These are phyloP conservation scores for Gallinago paraguaiae DNA, from an alignment of 2,113 vertebrate genomes.

Conservation along the genomic window DNA sequence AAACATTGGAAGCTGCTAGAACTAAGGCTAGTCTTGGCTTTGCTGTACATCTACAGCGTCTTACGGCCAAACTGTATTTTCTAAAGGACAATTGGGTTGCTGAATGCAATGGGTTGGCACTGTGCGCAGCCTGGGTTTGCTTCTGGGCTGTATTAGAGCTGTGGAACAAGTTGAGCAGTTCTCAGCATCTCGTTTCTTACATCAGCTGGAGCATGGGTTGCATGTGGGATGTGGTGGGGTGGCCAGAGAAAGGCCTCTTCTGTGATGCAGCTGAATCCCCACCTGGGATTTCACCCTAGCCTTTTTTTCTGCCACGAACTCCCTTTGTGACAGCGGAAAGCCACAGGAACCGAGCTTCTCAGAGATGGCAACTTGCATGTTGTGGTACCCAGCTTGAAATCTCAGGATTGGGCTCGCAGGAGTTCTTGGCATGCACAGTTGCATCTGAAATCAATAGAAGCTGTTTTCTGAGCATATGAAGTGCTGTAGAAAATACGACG, in stretches of 20 bases:
- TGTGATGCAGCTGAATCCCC: accelerated
- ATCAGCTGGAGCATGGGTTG: neutral
- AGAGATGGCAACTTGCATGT: neutral
- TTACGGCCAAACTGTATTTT: neutral
- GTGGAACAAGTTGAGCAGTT: neutral
- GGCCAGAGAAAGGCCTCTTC: neutral
- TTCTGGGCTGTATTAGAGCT: neutral
- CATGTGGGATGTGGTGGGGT: accelerated
- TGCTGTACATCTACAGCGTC: neutral
- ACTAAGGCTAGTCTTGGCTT: neutral
- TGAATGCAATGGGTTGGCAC: accelerated
- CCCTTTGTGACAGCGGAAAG: neutral
- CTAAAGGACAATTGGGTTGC: neutral
- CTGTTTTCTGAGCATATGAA: constrained; percentile 9
- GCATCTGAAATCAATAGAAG: constrained; percentile 38
- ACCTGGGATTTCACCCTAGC: neutral
- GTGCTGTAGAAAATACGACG: constrained; percentile 24
- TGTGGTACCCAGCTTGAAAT: neutral
- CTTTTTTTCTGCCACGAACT: neutral
- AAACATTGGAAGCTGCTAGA: neutral
- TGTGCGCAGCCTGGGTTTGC: neutral
- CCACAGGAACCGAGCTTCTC: neutral
- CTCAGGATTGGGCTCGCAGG: neutral
- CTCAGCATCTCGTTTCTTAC: neutral
- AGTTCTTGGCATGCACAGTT: neutral